Evolutionary conservation across 2,888 invertebrate genomes (phyloP).

Genomic region (Auanema sp.): DNA sequence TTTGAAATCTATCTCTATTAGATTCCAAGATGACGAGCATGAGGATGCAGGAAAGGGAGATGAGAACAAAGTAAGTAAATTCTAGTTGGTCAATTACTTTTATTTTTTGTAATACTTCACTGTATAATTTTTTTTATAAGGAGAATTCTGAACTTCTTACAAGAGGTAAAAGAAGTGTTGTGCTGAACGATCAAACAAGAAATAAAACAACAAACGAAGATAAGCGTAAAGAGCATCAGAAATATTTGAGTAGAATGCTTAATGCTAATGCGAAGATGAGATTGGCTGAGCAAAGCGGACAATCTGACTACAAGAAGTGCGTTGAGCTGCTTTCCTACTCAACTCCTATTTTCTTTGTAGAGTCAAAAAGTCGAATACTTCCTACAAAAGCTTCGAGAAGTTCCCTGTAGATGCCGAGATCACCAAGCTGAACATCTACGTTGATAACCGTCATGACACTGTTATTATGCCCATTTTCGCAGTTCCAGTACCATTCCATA

Average conservation of each 20-base stretch:
- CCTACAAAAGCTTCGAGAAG: slow-evolving; percentile 87
- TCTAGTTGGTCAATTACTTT: neutral
- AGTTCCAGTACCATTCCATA: slow-evolving; percentile 93
- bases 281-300: slow-evolving; percentile 76
- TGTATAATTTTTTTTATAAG: slow-evolving; percentile 69
- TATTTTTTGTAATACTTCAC: neutral
- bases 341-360: slow-evolving; percentile 22
- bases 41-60: slow-evolving; percentile 16
- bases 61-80: slow-evolving; percentile 22
- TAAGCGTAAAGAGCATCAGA: slow-evolving; percentile 93
- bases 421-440: slow-evolving; percentile 87
- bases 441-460: slow-evolving; percentile 94
- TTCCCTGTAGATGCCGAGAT: slow-evolving; percentile 95
- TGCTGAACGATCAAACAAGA: slow-evolving; percentile 59
- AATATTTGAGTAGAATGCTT: slow-evolving; percentile 83
- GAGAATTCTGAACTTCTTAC: slow-evolving; percentile 71
- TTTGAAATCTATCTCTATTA: slow-evolving; percentile 47
- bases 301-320: slow-evolving; percentile 38
- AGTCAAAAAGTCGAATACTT: slow-evolving; percentile 81
- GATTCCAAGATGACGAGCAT: slow-evolving; percentile 33
- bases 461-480: slow-evolving; percentile 93
- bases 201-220: slow-evolving; percentile 91
- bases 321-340: too few species aligned
- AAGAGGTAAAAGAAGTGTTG: slow-evolving; percentile 60
- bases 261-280: slow-evolving; percentile 91